Conservation (phyloP, 2,888 invertebrate species). For the Callinectes sapidus region DNA sequence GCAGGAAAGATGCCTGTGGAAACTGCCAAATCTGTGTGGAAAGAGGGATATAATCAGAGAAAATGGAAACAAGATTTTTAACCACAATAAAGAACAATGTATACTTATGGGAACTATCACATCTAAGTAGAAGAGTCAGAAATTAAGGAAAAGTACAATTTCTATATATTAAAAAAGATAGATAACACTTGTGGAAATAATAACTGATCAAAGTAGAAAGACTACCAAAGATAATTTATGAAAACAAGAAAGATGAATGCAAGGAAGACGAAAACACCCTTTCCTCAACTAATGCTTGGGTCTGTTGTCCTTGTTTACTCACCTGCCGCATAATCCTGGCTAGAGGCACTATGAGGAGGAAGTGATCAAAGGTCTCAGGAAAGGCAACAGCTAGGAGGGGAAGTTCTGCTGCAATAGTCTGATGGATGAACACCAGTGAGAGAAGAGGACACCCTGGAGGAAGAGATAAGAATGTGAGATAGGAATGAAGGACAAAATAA, state of each 20-base stretch:
- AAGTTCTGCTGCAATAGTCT: conserved; percentile 49
- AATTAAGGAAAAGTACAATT: neutral
- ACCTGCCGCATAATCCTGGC: conserved; percentile 50
- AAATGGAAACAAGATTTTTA: no score
- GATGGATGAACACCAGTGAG: conserved; percentile 56
- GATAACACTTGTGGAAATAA: no score
- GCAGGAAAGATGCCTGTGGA: conserved; percentile 56
- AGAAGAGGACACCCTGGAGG: conserved; percentile 57
- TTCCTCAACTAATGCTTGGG: neutral
- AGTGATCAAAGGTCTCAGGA: conserved; percentile 44
- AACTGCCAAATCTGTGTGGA: conserved; percentile 67
- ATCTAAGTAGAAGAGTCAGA: no score
- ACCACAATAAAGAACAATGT: no score
- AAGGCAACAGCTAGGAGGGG: conserved; percentile 38
- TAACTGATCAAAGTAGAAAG: no score
- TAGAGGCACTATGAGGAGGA: conserved; percentile 51
- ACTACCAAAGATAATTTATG: no score
- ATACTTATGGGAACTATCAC: no score
- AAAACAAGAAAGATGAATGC: no score
- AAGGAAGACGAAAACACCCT: neutral
- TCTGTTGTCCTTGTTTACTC: neutral
- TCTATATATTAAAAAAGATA: neutral
- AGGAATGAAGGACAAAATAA: neutral
- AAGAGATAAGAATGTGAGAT: neutral
- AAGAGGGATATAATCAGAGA: neutral